A percentile compares a stretch with the other conserved stretches of the same genome.
Conservation (phyloP, 92 coral and sea anemone species). For the Palythoa grandis region DNA sequence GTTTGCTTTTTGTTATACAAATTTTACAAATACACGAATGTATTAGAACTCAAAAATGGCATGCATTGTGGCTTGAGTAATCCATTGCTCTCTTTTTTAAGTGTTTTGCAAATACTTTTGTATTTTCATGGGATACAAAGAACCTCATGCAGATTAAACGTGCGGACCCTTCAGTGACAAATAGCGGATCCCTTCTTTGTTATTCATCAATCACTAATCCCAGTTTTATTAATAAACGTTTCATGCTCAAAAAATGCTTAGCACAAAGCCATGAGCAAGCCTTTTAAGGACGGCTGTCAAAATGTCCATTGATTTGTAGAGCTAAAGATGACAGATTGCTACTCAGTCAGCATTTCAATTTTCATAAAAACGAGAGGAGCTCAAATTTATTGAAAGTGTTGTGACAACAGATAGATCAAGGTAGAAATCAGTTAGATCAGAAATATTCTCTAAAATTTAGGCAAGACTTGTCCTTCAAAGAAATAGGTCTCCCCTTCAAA, state of each 20-base stretch:
- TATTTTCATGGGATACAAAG: background rate
- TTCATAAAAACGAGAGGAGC: background rate
- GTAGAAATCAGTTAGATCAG: slow-evolving; percentile 2
- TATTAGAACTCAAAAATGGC: too few relatives aligned
- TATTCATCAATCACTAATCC: slow-evolving; percentile 5
- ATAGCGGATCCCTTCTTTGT: background rate
- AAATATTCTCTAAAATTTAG: background rate
- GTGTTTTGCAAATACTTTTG: background rate
- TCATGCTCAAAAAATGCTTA: background rate
- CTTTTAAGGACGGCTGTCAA: background rate
- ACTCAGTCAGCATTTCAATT: background rate
- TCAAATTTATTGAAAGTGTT: too few relatives aligned
- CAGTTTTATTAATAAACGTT: background rate
- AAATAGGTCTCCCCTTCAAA: background rate
- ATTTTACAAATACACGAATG: too few relatives aligned
- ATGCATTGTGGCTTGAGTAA: too few relatives aligned
- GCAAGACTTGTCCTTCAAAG: background rate
- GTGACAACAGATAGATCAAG: too few relatives aligned
- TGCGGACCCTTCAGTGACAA: background rate
- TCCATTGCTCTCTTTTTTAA: background rate
- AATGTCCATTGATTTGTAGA: background rate
- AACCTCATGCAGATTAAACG: background rate
- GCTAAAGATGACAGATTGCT: background rate
- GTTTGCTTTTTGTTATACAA: too few relatives aligned
- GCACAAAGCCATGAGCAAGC: slow-evolving; percentile 4